Conservation (phyloP, 37 sponge, comb jelly and placozoan genomes). For the Crambe crambe region DNA sequence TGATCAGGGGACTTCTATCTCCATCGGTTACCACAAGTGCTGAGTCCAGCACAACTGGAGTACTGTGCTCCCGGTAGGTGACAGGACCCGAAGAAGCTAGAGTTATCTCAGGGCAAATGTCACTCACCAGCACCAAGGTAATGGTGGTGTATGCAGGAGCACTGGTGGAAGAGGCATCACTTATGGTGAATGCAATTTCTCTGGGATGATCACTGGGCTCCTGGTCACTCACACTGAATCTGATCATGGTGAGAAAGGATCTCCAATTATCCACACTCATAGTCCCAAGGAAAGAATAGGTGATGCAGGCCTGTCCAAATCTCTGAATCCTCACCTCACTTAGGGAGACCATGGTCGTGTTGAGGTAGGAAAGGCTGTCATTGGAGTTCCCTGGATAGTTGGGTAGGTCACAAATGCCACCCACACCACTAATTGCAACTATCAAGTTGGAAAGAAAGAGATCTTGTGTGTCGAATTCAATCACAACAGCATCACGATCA, state of each 20-base stretch:
- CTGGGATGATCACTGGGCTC: conserved; percentile 77
- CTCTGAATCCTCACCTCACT: background rate
- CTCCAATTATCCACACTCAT: conserved; percentile 51
- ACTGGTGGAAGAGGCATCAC: conserved; percentile 38
- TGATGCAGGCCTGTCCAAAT: conserved; percentile 53
- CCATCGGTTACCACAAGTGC: conserved; percentile 34
- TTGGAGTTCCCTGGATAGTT: conserved; percentile 29
- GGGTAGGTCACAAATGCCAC: conserved; percentile 47
- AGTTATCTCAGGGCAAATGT: conserved; percentile 60
- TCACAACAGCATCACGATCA: conserved; percentile 10
- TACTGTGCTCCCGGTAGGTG: conserved; percentile 46
- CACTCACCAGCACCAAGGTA: conserved; percentile 52
- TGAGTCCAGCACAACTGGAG: conserved; percentile 2
- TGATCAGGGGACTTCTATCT: conserved; percentile 28
- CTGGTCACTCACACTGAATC: conserved; percentile 48
- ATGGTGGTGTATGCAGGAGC: conserved; percentile 31
- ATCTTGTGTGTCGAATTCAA: conserved; percentile 46
- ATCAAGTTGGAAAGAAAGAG: conserved; percentile 17
- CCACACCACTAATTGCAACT: conserved; percentile 35
- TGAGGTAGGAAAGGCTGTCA: conserved; percentile 35
- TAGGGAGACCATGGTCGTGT: background rate
- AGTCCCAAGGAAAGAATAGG: conserved; percentile 35
- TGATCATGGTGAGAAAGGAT: conserved; percentile 36
- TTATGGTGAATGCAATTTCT: conserved; percentile 42
- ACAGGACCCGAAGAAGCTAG: conserved; percentile 24